Percentiles rank a stretch among this genome's conserved stretches.
phyloP scores from a whole-genome alignment of 2,113 vertebrate genomes.

The Empidonax traillii region DNA sequence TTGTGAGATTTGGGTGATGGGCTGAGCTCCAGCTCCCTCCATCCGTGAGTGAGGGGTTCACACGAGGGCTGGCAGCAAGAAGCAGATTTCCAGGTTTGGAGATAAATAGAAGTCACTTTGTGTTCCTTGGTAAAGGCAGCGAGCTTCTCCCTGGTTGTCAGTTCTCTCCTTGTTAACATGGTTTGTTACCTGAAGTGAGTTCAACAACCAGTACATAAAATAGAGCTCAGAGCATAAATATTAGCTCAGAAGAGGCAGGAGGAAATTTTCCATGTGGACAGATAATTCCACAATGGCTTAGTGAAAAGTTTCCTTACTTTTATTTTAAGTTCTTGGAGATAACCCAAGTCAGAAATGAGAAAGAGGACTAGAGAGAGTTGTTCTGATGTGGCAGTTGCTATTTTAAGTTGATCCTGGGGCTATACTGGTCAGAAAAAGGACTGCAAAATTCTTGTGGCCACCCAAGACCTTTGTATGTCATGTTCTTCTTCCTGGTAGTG shows the following conservation, averaged over 20 bases:
- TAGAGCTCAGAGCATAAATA: neutral
- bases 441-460: neutral
- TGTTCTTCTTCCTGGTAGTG: neutral
- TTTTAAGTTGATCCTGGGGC: neutral
- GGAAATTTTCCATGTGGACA: neutral
- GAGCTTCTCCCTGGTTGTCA: neutral
- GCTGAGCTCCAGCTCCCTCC: neutral
- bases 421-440: neutral
- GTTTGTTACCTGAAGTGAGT: neutral
- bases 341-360: neutral
- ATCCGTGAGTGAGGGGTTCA: neutral
- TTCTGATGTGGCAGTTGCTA: neutral
- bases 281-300: neutral
- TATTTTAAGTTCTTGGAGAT: neutral
- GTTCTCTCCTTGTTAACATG: neutral
- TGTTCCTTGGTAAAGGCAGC: neutral
- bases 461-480: neutral
- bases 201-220: neutral
- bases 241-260: neutral
- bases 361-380: neutral
- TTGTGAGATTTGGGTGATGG: neutral
- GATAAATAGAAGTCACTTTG: neutral
- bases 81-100: neutral
- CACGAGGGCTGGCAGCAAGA: neutral
- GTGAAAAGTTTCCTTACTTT: neutral